phyloP scores from a whole-genome alignment of 1,140 invertebrate genomes.

The Heliconius melpomene region DNA sequence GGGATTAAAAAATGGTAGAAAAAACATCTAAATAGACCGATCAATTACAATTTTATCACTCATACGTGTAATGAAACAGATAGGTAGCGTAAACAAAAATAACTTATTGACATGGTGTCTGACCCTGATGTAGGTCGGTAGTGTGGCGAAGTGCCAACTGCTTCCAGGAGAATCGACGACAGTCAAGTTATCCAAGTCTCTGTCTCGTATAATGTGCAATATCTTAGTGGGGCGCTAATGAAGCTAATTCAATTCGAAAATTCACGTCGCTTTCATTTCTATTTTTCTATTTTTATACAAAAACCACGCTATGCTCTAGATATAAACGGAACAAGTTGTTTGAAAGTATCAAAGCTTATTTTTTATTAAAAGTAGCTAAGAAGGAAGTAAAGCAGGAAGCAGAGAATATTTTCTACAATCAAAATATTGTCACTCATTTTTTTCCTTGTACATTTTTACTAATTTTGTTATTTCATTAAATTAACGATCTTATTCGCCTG shows the following conservation, averaged over 20 bases:
- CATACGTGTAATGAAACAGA: neutral
- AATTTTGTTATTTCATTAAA: neutral
- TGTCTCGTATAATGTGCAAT: conserved; percentile 21
- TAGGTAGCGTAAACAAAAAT: conserved; percentile 4
- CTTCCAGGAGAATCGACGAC: conserved; percentile 21
- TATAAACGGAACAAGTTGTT: neutral
- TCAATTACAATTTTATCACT: neutral
- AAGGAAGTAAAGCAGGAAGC: no score
- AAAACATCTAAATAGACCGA: neutral
- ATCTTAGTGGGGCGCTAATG: neutral
- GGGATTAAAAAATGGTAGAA: no score
- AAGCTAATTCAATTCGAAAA: neutral
- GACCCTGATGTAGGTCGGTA: conserved; percentile 25
- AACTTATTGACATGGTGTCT: conserved; percentile 22
- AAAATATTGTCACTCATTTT: no score
- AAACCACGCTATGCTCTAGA: no score
- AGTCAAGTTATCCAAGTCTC: conserved; percentile 20
- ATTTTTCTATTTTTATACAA: neutral
- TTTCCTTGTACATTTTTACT: no score
- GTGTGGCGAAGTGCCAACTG: conserved; percentile 24
- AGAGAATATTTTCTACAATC: no score
- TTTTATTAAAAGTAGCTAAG: neutral
- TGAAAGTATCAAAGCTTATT: neutral
- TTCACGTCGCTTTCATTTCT: neutral
- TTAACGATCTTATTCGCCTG: neutral